Evolutionary conservation across 2,888 invertebrate genomes (phyloP), one percentile per base, ranked within the genome.

Genomic region (Dryobotodes eremita): DNA sequence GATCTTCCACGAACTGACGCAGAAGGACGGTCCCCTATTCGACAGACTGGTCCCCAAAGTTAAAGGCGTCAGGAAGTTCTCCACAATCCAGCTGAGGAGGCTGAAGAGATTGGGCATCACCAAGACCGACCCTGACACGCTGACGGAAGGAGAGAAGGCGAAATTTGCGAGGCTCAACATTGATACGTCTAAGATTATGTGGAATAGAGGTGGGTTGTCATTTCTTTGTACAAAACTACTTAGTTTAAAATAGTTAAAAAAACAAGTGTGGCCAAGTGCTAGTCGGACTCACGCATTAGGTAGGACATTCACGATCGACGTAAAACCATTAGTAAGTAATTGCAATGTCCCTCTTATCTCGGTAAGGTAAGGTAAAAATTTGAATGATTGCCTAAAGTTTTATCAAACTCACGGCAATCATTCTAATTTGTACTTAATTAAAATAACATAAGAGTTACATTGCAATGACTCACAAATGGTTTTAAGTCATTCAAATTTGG

Each of bases 1-100:
- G 88, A 99, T 99, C 92, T 99, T 99, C 97, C 99, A 99, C 94
- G 99, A 99, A 95, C 97, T 98, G 5, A 99, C 99, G 0, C 99
- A 99, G 94, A 97, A 97, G 66, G 99, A 99, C 93, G 97, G 98
- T 70, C 98, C 98, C 0, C 96, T 99, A 0, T 99, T 98, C 93
- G 98, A 98, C 90, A 97, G 99, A 48, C 97, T 99, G 13, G 99
- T 99, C 0, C 99, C 99, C 0, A 97, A 97, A 78, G 97, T 98
- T 75, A 98, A 98, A 90, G 99, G 99, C 0, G 97, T 97, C 98
- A 97, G 99, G 80, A 97, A 97, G 88, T 99, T 99, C 94, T 99
- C 99, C 0, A 97, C 98, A 59, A 99, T 99, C 79, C 99, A 99
- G 94, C 92, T 99, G 68, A 97, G 98, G 75, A 97, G 99, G 80